phyloP scores from a whole-genome alignment of 2,113 vertebrate species.

The Uria lomvia region DNA sequence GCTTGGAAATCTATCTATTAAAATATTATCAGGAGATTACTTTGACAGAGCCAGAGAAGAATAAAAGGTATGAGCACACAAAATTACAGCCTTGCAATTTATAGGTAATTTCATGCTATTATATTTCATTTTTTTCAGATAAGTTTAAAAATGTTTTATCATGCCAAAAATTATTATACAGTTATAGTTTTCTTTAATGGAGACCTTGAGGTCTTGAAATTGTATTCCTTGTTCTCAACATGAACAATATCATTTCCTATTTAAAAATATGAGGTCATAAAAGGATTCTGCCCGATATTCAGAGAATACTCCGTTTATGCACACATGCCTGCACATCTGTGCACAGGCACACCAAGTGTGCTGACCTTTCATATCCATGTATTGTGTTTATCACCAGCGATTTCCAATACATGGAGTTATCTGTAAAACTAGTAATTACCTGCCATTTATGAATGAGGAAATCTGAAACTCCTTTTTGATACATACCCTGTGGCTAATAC shows the following conservation, averaged over 20 bases:
- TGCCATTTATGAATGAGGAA: neutral
- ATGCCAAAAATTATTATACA: constrained; percentile 29
- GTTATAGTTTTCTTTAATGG: constrained; percentile 20
- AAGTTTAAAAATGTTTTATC: constrained; percentile 32
- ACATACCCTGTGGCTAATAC: neutral
- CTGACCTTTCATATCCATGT: neutral
- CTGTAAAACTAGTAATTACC: neutral
- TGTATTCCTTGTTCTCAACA: neutral
- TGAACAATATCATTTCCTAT: neutral
- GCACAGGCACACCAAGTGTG: neutral
- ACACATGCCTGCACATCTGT: neutral
- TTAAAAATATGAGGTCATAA: neutral
- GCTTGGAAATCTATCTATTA: constrained; percentile 58
- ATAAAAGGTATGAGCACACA: constrained; percentile 40
- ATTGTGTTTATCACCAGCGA: neutral
- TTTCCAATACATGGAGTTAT: neutral
- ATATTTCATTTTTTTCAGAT: constrained; percentile 37
- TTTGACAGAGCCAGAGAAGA: constrained; percentile 28
- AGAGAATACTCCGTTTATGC: neutral
- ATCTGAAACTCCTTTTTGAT: neutral
- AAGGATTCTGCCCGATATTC: neutral
- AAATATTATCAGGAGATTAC: constrained; percentile 61
- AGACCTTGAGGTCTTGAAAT: constrained; percentile 41
- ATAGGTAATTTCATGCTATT: constrained; percentile 49
- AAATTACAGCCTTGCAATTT: constrained; percentile 67